Conservation (phyloP, 1,140 invertebrate species). For the Papilio dardanus region DNA sequence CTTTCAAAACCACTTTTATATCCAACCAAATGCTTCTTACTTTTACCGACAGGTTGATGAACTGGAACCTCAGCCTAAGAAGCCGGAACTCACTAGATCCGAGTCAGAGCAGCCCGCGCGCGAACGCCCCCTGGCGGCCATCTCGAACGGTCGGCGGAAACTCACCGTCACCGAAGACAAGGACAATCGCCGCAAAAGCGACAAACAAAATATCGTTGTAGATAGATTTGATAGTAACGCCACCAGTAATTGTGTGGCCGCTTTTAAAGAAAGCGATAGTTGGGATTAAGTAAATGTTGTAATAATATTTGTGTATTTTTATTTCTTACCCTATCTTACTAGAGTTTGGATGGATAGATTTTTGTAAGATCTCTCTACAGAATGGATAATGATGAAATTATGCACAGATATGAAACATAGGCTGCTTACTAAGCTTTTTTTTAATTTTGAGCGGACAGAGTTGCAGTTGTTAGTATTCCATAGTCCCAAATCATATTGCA, state of each 20-base stretch:
- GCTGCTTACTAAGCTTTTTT: too few species aligned
- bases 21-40: background rate
- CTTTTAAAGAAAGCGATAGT: constrained; percentile 72
- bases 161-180: constrained; percentile 42
- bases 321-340: constrained; percentile 38
- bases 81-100: constrained; percentile 46
- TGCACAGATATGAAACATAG: too few species aligned
- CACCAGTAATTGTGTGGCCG: constrained; percentile 54
- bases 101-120: constrained; percentile 39
- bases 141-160: constrained; percentile 53
- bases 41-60: constrained; percentile 57
- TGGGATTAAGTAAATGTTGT: constrained; percentile 66
- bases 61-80: constrained; percentile 57
- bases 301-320: constrained; percentile 42
- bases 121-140: constrained; percentile 39
- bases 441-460: too few species aligned
- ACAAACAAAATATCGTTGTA: constrained; percentile 49
- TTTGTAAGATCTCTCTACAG: too few species aligned
- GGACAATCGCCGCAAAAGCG: constrained; percentile 44
- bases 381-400: too few species aligned
- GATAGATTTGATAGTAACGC: constrained; percentile 57
- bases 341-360: too few species aligned
- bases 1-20: background rate
- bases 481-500: too few species aligned
- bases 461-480: too few species aligned